Conservation (phyloP, 2,888 invertebrate genomes). For the Aethes cnicana region DNA sequence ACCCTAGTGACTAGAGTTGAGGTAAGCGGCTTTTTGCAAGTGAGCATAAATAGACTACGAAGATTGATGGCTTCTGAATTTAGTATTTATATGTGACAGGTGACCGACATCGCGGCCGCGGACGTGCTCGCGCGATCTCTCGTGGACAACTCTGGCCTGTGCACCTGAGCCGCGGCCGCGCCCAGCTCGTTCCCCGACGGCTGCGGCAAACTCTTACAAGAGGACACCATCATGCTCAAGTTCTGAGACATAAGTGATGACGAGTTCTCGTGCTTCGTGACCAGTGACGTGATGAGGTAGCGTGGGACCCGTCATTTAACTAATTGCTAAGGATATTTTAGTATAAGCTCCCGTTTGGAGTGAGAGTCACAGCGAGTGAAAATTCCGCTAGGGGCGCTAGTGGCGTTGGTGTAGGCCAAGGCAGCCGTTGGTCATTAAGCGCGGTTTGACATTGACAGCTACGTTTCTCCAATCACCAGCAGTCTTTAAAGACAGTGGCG, state of each 20-base stretch:
- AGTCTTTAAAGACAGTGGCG: too few relatives aligned
- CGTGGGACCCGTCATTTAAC: conserved; percentile 23
- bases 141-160: conserved; percentile 79
- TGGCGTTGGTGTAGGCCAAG: too few relatives aligned
- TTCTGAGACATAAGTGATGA: conserved; percentile 55
- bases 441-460: too few relatives aligned
- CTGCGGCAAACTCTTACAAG: conserved; percentile 69
- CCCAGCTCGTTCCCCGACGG: conserved; percentile 69
- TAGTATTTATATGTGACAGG: too few relatives aligned
- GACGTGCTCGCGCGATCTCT: conserved; percentile 77
- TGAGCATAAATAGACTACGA: too few relatives aligned
- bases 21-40: too few relatives aligned
- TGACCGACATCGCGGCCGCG: conserved; percentile 77
- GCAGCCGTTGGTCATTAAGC: too few relatives aligned
- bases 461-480: too few relatives aligned
- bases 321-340: background rate
- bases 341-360: background rate
- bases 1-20: too few relatives aligned
- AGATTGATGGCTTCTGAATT: too few relatives aligned
- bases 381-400: too few relatives aligned
- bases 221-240: conserved; percentile 75
- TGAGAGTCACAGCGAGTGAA: background rate
- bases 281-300: conserved; percentile 28
- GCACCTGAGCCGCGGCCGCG: conserved; percentile 78
- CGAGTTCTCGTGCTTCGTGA: conserved; percentile 33